Conservation (phyloP, 2,888 invertebrate genomes). For the Lithophane semibrunnea region DNA sequence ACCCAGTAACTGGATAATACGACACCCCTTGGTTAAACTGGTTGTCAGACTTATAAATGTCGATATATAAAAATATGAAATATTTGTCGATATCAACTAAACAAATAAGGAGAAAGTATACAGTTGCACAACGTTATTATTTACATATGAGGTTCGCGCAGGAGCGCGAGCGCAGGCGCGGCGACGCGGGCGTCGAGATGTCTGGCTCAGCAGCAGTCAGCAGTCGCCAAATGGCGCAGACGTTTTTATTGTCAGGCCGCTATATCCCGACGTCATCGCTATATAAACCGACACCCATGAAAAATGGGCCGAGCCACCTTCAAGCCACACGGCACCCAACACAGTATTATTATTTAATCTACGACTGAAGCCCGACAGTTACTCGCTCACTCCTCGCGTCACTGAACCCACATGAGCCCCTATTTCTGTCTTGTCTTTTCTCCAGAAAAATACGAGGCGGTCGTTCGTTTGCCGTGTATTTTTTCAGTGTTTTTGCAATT, state of each 20-base stretch:
- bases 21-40: no score
- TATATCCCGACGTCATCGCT: conserved; percentile 56
- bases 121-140: conserved; percentile 35
- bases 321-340: conserved; percentile 53
- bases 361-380: conserved; percentile 61
- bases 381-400: conserved; percentile 73
- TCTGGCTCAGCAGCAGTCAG: conserved; percentile 72
- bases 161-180: conserved; percentile 34
- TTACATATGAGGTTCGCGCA: conserved; percentile 39
- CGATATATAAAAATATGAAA: no score
- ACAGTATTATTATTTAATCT: conserved; percentile 64
- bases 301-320: conserved; percentile 54
- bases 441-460: conserved; percentile 80
- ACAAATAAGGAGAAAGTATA: conserved; percentile 36
- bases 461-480: conserved; percentile 67
- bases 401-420: conserved; percentile 78
- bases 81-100: conserved; percentile 37
- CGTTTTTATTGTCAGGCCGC: conserved; percentile 60
- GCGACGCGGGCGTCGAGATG: conserved; percentile 77
- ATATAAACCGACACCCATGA: conserved; percentile 56
- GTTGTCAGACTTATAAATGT: no score
- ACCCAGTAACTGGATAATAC: no score
- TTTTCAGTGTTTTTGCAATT: conserved; percentile 63
- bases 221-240: conserved; percentile 65
- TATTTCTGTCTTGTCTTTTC: conserved; percentile 86